These are phyloP conservation scores for Thripadectes ignobilis DNA, from an alignment of 2,797 vertebrate genomes.

Conservation along the genomic window DNA sequence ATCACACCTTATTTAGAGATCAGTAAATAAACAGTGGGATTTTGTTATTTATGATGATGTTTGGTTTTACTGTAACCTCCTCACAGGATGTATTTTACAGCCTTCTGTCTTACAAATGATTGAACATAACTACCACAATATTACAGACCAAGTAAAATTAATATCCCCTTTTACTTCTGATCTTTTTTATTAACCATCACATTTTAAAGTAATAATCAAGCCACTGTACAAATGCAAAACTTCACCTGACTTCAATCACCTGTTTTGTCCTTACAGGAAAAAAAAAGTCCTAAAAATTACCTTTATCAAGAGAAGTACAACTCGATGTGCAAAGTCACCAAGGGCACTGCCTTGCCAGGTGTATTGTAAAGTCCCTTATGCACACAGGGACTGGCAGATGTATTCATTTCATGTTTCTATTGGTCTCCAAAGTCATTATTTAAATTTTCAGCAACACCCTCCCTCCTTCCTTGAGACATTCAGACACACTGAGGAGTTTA, in stretches of 20 bases:
- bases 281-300: not conserved
- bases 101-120: slow-evolving; percentile 59
- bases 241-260: not conserved
- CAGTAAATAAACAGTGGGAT: slow-evolving; percentile 75
- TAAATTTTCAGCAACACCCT: slow-evolving; percentile 1
- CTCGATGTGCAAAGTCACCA: not conserved
- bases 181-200: slow-evolving; percentile 7
- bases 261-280: not conserved
- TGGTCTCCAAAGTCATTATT: not conserved
- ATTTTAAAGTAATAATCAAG: not conserved
- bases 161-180: slow-evolving; percentile 49
- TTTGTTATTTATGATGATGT: slow-evolving; percentile 69
- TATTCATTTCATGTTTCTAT: not conserved
- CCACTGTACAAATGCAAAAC: not conserved
- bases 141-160: slow-evolving; percentile 52
- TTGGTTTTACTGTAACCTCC: slow-evolving; percentile 26
- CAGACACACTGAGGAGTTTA: not conserved
- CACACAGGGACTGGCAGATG: rapidly evolving
- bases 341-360: not conserved
- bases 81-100: slow-evolving; percentile 40
- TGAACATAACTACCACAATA: slow-evolving; percentile 27
- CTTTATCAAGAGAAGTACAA: not conserved
- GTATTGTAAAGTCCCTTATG: not conserved
- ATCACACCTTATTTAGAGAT: slow-evolving; percentile 78
- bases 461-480: not conserved